Evolutionary conservation across 2,888 invertebrate species (phyloP).

Genomic region (Drosophila subsilvestris): DNA sequence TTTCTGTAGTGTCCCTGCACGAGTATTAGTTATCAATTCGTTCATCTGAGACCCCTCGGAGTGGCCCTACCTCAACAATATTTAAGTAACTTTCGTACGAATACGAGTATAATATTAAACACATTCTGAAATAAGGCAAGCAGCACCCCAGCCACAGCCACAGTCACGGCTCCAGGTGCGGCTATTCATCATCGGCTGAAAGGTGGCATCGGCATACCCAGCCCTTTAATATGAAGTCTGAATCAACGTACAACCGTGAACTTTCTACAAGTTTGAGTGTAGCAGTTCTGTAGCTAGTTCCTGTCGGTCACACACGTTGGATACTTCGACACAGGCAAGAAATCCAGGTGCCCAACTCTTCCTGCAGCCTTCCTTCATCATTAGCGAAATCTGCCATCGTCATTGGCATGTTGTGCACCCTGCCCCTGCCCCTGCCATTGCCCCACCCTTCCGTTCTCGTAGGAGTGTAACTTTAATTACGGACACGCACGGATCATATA

Average conservation of each 20-base stretch:
- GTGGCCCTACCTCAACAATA: conserved; percentile 5
- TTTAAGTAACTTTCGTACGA: conserved; percentile 29
- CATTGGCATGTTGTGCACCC: conserved; percentile 23
- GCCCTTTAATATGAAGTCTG: conserved; percentile 31
- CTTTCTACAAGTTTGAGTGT: conserved; percentile 24
- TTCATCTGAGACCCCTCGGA: neutral
- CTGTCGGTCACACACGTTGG: conserved; percentile 11
- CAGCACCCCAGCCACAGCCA: too few species aligned
- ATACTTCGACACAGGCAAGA: conserved; percentile 7
- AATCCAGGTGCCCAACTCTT: conserved; percentile 20
- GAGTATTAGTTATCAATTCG: neutral
- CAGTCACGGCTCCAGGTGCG: conserved; percentile 9
- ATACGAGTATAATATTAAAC: conserved; percentile 38
- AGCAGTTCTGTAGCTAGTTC: conserved; percentile 22
- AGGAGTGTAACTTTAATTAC: conserved; percentile 38
- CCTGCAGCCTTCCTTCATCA: conserved; percentile 17
- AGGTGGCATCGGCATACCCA: conserved; percentile 11
- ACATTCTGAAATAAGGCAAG: conserved; percentile 9
- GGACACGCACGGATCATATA: conserved; percentile 41
- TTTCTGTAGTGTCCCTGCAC: too few species aligned
- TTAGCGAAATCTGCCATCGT: conserved; percentile 52
- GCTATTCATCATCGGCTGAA: conserved; percentile 42
- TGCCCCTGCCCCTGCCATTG: neutral
- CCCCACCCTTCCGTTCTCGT: conserved; percentile 5
- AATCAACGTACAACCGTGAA: conserved; percentile 25